A percentile compares a stretch with the other conserved stretches of the same genome.
Conservation (phyloP, 2,888 invertebrate species). For the Gari tellinella region DNA sequence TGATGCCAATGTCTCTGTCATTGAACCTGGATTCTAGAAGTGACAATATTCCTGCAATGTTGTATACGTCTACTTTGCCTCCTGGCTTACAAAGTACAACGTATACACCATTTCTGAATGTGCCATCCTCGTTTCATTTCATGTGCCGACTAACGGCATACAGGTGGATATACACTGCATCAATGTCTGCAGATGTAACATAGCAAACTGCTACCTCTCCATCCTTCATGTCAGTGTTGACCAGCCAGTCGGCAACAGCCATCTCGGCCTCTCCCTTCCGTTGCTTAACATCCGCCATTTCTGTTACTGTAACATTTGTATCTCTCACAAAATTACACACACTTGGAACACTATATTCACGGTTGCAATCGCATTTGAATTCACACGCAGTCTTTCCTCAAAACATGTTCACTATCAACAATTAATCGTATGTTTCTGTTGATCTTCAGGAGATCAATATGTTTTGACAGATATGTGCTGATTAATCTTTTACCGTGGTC, state of each 20-base stretch:
- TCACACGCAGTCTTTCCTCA: neutral
- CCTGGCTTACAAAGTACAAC: conserved; percentile 17
- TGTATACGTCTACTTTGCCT: conserved; percentile 7
- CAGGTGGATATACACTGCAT: conserved; percentile 29
- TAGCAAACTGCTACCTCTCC: conserved; percentile 6
- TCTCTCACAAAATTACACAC: neutral
- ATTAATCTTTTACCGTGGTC: conserved; percentile 14
- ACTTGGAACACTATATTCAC: conserved; percentile 3
- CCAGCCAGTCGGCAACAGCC: conserved; percentile 27
- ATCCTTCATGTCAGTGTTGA: neutral
- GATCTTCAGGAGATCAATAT: conserved; percentile 2
- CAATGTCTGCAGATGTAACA: conserved; percentile 32
- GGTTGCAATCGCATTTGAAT: too few species aligned
- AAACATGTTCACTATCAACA: conserved; percentile 19
- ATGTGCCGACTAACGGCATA: conserved; percentile 19
- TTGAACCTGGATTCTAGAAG: neutral
- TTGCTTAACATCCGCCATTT: neutral
- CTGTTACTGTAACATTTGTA: neutral
- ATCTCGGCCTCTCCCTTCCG: conserved; percentile 39
- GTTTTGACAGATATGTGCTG: conserved; percentile 14
- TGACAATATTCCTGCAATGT: conserved; percentile 7
- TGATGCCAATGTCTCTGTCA: neutral
- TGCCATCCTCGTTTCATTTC: conserved; percentile 1
- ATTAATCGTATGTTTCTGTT: conserved; percentile 4
- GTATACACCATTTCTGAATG: conserved; percentile 12